A percentile compares a stretch with the other conserved stretches of the same genome.
Evolutionary conservation across 1,140 invertebrate genomes (phyloP).

Genomic region (Trichonephila inaurata): DNA sequence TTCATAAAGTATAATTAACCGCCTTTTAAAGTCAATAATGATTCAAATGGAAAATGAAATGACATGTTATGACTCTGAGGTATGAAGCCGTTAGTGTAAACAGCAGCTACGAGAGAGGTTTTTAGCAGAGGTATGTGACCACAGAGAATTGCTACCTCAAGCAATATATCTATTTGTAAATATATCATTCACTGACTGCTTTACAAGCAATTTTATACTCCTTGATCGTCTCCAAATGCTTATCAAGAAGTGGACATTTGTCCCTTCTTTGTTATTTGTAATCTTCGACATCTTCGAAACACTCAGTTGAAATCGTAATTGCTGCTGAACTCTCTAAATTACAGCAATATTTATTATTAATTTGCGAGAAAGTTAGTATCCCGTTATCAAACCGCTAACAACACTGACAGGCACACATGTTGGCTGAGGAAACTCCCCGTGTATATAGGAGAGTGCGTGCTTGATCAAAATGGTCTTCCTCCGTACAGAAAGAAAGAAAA

Average conservation of each 20-base stretch:
- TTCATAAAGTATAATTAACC: too few species aligned
- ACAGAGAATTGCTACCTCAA: too few species aligned
- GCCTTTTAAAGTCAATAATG: too few species aligned
- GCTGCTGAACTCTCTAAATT: background rate
- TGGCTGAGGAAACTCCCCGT: background rate
- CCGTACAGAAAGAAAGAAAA: background rate
- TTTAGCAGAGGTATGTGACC: too few species aligned
- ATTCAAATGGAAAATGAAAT: too few species aligned
- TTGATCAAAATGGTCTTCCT: constrained; percentile 8
- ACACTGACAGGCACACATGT: background rate
- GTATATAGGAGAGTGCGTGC: background rate
- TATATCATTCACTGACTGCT: too few species aligned
- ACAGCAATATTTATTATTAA: constrained; percentile 5
- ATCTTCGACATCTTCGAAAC: background rate
- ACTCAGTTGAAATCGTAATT: background rate
- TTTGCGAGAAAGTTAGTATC: background rate
- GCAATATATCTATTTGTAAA: too few species aligned
- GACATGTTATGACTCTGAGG: too few species aligned
- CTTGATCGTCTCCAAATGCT: background rate
- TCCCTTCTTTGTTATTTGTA: background rate
- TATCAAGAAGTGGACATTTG: background rate
- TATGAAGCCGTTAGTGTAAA: too few species aligned
- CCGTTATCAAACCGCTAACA: constrained; percentile 22
- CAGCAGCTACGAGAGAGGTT: too few species aligned
- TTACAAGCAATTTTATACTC: too few species aligned